Percentiles rank a stretch among this genome's conserved stretches.
Conservation (phyloP, 2,113 vertebrate species). For the Cariama cristata region DNA sequence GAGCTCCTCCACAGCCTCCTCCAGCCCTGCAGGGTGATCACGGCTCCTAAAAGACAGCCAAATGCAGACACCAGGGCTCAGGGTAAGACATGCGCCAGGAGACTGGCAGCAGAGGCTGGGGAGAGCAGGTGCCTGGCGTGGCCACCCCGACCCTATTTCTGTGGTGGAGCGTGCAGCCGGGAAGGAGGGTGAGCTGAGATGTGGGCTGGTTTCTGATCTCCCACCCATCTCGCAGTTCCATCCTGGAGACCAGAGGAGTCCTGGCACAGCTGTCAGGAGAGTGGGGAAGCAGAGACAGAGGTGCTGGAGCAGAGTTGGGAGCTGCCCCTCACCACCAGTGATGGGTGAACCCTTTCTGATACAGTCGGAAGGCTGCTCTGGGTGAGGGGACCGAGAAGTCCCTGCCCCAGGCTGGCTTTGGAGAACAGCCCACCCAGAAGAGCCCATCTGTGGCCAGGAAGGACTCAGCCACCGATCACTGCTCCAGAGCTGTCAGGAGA, state of each 20-base stretch:
- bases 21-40: not conserved
- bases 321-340: not conserved
- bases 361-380: not conserved
- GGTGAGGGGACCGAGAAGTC: not conserved
- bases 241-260: not conserved
- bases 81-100: not conserved
- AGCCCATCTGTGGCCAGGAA: not conserved
- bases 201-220: not conserved
- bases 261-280: not conserved
- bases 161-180: fast-evolving
- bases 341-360: not conserved
- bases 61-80: not conserved
- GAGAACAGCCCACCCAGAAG: not conserved
- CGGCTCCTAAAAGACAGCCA: not conserved
- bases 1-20: not conserved
- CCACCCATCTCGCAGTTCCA: not conserved
- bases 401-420: not conserved
- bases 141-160: not conserved
- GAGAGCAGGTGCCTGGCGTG: not conserved
- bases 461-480: fast-evolving
- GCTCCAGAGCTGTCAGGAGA: not conserved
- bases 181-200: not conserved
- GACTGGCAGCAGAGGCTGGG: not conserved
- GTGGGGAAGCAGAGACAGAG: not conserved
- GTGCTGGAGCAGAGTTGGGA: not conserved